These are phyloP conservation scores for Cranoglanis bouderius DNA, from an alignment of 2,113 vertebrate species.

Conservation along the genomic window DNA sequence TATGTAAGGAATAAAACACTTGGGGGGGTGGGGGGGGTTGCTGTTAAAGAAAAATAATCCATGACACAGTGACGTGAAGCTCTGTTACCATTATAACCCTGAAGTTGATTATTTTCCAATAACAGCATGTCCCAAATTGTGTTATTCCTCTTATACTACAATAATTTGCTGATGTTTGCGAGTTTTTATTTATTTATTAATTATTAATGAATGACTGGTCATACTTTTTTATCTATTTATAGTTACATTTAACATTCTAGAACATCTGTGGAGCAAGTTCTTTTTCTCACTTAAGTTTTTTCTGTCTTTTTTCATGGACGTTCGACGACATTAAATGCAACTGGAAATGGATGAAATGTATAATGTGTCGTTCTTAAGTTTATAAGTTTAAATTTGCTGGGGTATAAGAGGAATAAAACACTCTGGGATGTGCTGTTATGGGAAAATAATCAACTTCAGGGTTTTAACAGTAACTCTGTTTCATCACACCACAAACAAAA, in stretches of 20 bases:
- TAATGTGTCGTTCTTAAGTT: too few relatives aligned
- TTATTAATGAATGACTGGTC: neutral
- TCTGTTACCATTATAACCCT: neutral
- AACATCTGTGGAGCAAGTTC: neutral
- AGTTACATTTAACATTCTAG: neutral
- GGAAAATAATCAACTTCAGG: neutral
- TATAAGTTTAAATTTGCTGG: too few relatives aligned
- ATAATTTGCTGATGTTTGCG: neutral
- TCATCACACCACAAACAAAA: neutral
- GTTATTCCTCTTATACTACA: neutral
- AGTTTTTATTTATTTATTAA: neutral
- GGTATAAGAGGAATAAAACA: neutral
- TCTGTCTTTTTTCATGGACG: neutral
- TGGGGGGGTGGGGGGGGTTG: neutral
- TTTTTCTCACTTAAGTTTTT: neutral
- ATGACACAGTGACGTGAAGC: neutral
- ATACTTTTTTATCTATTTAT: neutral
- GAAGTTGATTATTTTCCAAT: neutral
- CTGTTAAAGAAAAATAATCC: neutral
- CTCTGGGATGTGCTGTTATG: neutral
- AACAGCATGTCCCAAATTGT: neutral
- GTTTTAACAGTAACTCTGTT: neutral
- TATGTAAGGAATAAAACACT: neutral
- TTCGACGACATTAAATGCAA: neutral
- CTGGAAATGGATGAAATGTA: neutral